Percentiles rank a stretch among this genome's conserved stretches.
These are phyloP conservation scores for Amblyjoppa fuscipennis DNA, from an alignment of 2,888 invertebrate species.

Conservation along the genomic window DNA sequence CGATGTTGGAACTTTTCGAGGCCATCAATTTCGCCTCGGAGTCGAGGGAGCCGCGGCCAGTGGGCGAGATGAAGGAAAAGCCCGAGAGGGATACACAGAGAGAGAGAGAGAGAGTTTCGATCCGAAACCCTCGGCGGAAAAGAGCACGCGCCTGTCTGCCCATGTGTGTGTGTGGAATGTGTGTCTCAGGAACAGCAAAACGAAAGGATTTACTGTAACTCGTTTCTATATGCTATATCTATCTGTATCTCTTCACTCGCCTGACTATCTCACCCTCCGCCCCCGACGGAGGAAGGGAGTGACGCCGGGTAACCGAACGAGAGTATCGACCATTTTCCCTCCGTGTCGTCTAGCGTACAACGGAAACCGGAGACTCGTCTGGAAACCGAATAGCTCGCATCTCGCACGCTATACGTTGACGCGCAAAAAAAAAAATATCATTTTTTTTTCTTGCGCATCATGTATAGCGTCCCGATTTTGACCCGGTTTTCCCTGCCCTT, in stretches of 20 bases:
- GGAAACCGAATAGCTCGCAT: conserved; percentile 50
- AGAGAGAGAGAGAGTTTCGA: conserved; percentile 31
- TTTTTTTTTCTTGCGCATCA: not conserved
- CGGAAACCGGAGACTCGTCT: conserved; percentile 55
- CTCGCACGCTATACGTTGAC: not conserved
- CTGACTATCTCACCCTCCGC: conserved; percentile 24
- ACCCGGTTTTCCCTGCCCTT: not conserved
- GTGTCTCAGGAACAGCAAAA: conserved; percentile 29
- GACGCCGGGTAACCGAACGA: conserved; percentile 53
- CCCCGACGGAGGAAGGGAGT: conserved; percentile 36
- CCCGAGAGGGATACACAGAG: not conserved
- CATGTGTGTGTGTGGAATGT: not conserved
- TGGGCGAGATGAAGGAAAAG: conserved; percentile 28
- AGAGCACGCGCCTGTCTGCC: conserved; percentile 10
- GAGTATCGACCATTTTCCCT: conserved; percentile 59
- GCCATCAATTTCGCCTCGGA: conserved; percentile 48
- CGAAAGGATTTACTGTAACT: conserved; percentile 51
- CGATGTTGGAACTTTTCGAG: conserved; percentile 48
- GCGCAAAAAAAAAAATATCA: not conserved
- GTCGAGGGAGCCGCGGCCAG: conserved; percentile 6
- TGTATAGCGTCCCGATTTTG: not conserved
- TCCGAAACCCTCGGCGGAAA: not conserved
- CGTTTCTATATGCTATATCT: conserved; percentile 29
- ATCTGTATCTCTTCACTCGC: conserved; percentile 35
- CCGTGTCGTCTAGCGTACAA: conserved; percentile 23